These are phyloP conservation scores for Rhabdomys pumilio DNA, from an alignment of 2,797 vertebrate species.

Conservation along the genomic window DNA sequence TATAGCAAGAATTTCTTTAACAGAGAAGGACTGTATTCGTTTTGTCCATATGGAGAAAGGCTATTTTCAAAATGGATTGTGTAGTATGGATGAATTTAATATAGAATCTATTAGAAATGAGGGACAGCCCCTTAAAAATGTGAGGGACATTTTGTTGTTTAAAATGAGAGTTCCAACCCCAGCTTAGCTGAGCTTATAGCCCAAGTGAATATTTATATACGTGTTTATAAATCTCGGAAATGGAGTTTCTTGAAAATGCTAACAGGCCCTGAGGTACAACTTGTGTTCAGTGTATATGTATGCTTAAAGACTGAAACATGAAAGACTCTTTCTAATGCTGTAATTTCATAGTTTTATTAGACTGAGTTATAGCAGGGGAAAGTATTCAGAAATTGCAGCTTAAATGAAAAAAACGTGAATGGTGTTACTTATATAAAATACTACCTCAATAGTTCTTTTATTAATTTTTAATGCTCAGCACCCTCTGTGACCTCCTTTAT, in stretches of 20 bases:
- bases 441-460: slow-evolving; percentile 91
- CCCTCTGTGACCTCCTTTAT: slow-evolving; percentile 90
- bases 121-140: slow-evolving; percentile 57
- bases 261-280: slow-evolving; percentile 72
- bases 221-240: slow-evolving; percentile 81
- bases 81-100: slow-evolving; percentile 30
- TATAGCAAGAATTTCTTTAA: slow-evolving; percentile 47
- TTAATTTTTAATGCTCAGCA: slow-evolving; percentile 93
- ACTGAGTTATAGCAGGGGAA: slow-evolving; percentile 85
- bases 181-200: slow-evolving; percentile 36
- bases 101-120: slow-evolving; percentile 62
- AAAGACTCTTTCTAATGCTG: slow-evolving; percentile 85
- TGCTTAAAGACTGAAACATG: slow-evolving; percentile 83
- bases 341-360: slow-evolving; percentile 87
- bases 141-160: slow-evolving; percentile 54
- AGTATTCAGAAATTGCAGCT: slow-evolving; percentile 89
- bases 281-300: slow-evolving; percentile 65
- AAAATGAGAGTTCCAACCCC: slow-evolving; percentile 75
- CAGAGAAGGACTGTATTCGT: slow-evolving; percentile 56
- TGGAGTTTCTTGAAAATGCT: slow-evolving; percentile 81
- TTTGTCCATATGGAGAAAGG: slow-evolving; percentile 49
- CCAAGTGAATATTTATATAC: slow-evolving; percentile 70
- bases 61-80: slow-evolving; percentile 73
- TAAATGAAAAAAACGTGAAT: slow-evolving; percentile 88
- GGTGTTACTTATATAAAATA: slow-evolving; percentile 90